Evolutionary conservation across 1,140 invertebrate genomes (phyloP), one percentile per base, ranked within the genome.

Genomic region (Drosophila teissieri): DNA sequence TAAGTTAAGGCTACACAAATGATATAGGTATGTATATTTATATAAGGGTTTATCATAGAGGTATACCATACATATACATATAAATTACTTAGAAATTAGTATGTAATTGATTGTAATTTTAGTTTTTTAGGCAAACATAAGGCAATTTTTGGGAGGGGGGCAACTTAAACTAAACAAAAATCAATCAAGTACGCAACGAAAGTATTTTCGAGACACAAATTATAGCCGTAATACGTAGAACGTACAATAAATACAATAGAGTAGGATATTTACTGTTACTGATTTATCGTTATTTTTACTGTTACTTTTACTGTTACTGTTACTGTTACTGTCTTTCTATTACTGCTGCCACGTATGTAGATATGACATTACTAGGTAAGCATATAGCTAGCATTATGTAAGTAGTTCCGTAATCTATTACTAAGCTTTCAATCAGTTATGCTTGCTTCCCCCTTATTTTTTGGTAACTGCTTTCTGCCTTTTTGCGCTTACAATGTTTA

Each of bases 1-100:
- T 89, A 89, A 80, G 73, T 79, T 88, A 88, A 82, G 69, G 65
- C 83, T 88, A 86, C 78, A 86, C 57, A 82, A 79, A 80, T 77
- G 24, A 77, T 75, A 60, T 61, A 76, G 61, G 63, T 67, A 77
- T 69, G 63, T 67, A 77, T 69, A 76, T 65, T 56, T 52, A 65
- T 75, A 53, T 73, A 57, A 42, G 48, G 52, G 48, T 48, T 52
- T 68, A 75, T 36, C 68, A 75, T 63, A 63, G 60, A 55, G 48
- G 70, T 44, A 55, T 63, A 73, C 64, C n/a, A 70, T 67, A 61
- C 34, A 68, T 70, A 72, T 75, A 74, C 61, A 76, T 68, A 72
- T 83, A 77, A 83, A 73, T 70, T 80, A 89, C 80, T 89, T 89
- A 89, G 46, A 51, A 51, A 74, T 84, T 89, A 82, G 79, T 88